Evolutionary conservation across 2,888 invertebrate genomes (phyloP).

Genomic region (Nematopogon swammerdamellus): DNA sequence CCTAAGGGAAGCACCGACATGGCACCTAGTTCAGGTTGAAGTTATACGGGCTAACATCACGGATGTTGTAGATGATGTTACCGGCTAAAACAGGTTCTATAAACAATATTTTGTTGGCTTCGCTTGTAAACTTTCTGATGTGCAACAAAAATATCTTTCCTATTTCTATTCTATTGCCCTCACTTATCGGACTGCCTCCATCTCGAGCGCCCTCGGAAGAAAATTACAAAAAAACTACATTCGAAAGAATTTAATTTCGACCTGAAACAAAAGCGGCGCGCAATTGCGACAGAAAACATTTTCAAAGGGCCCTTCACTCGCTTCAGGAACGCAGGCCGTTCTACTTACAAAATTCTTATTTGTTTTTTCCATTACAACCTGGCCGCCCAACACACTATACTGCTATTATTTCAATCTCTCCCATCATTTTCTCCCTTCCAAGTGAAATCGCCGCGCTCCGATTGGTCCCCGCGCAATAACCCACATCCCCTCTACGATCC

Average conservation of each 20-base stretch:
- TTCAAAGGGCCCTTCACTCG: neutral
- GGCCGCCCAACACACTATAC: constrained; percentile 39
- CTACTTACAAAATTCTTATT: constrained; percentile 18
- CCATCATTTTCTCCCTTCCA: constrained; percentile 14
- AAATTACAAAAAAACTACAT: neutral
- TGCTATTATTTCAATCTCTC: constrained; percentile 52
- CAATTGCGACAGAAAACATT: neutral
- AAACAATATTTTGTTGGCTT: too few species aligned
- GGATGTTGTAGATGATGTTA: too few species aligned
- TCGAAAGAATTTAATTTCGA: neutral
- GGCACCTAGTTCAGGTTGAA: too few species aligned
- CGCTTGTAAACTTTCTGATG: too few species aligned
- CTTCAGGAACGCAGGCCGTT: neutral
- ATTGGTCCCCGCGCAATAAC: constrained; percentile 26
- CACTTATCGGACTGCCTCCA: too few species aligned
- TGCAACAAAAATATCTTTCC: too few species aligned
- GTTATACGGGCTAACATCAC: too few species aligned
- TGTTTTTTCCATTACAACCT: constrained; percentile 51
- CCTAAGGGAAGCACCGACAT: too few species aligned
- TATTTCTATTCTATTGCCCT: too few species aligned
- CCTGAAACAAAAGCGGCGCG: neutral
- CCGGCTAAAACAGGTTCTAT: too few species aligned
- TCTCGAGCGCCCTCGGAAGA: neutral
- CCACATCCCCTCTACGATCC: constrained; percentile 27
- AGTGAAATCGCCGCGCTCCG: constrained; percentile 36